Evolutionary conservation across 2,113 vertebrate species (phyloP).

Genomic region (Cavia aperea): DNA sequence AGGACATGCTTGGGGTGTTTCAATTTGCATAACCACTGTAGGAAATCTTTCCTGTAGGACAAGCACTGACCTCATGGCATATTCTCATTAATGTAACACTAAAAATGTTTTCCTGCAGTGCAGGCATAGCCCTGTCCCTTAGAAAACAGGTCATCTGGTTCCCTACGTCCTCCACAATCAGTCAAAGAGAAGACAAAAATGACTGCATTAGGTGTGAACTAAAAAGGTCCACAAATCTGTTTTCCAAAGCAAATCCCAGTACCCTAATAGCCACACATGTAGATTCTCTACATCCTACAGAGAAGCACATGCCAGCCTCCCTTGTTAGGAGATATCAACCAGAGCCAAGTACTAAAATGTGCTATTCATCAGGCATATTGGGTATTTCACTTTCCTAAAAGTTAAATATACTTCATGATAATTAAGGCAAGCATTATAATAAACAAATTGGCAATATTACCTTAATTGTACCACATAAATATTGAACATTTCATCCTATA

Average conservation of each 20-base stretch:
- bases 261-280: conserved; percentile 35
- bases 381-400: conserved; percentile 60
- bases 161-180: not conserved
- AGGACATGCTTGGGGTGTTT: not conserved
- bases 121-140: not conserved
- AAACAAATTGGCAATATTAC: conserved; percentile 60
- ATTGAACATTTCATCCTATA: not conserved
- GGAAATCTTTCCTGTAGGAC: conserved; percentile 2
- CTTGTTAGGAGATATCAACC: conserved; percentile 58
- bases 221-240: conserved; percentile 55
- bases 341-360: conserved; percentile 59
- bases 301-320: conserved; percentile 53
- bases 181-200: conserved; percentile 24
- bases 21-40: conserved; percentile 23
- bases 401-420: conserved; percentile 60
- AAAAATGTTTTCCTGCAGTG: not conserved
- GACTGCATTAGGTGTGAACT: conserved; percentile 49
- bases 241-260: conserved; percentile 54
- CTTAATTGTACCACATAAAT: conserved; percentile 50
- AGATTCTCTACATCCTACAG: conserved; percentile 49
- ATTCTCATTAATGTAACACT: conserved; percentile 44
- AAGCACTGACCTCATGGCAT: not conserved
- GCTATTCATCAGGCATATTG: conserved; percentile 41
- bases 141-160: conserved; percentile 43
- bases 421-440: conserved; percentile 63